Evolutionary conservation across 1,140 invertebrate genomes (phyloP).

Genomic region (Lasioglossum baleicum): DNA sequence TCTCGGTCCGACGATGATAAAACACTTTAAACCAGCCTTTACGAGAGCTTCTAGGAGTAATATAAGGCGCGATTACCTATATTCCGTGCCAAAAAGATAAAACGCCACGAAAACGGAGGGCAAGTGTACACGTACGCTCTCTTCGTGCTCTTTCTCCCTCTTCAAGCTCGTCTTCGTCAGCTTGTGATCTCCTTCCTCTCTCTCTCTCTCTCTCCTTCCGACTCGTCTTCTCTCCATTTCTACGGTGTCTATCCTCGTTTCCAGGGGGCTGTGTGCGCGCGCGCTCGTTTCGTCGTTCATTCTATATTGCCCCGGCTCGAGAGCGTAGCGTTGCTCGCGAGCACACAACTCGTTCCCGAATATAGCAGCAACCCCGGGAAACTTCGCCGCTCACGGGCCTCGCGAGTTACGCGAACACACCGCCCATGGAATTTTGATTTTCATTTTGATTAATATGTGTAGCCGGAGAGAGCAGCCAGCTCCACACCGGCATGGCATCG

Average conservation of each 20-base stretch:
- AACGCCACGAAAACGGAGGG: neutral
- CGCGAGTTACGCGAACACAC: neutral
- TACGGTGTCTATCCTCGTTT: neutral
- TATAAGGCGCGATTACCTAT: constrained; percentile 49
- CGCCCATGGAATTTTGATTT: constrained; percentile 9
- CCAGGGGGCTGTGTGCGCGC: neutral
- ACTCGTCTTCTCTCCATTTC: neutral
- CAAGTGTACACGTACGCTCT: neutral
- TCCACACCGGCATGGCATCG: too few species aligned
- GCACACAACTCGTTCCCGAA: constrained; percentile 15
- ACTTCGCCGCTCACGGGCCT: neutral
- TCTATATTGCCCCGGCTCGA: constrained; percentile 17
- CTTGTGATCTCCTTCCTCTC: neutral
- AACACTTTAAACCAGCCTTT: constrained; percentile 48
- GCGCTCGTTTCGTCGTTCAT: constrained; percentile 16
- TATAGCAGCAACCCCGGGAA: constrained; percentile 19
- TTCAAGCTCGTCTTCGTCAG: neutral
- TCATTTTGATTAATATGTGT: constrained; percentile 22
- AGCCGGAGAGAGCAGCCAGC: too few species aligned
- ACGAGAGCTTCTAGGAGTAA: constrained; percentile 32
- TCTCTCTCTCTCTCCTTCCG: neutral
- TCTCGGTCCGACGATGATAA: constrained; percentile 48
- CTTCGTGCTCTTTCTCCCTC: neutral
- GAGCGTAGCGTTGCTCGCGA: neutral
- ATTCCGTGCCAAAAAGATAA: constrained; percentile 46